Base-by-base conservation (phyloP, 1,140 invertebrate species). In the Ostrea edulis region DNA sequence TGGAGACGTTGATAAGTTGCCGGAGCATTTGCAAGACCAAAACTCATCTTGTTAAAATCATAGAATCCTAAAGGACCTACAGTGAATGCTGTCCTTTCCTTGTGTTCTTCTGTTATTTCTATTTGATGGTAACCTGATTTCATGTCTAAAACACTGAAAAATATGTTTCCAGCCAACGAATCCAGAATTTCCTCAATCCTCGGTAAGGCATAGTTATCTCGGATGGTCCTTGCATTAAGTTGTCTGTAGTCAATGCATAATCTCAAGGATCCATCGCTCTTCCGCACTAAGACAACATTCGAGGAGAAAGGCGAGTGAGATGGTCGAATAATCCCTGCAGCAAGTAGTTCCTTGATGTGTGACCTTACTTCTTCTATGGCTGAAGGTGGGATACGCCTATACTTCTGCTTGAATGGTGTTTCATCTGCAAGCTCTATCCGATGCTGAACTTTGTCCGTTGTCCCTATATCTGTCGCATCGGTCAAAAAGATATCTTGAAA, bases 81-180 rank as follows among this genome's bases (percentile, higher is more conserved):
- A 17, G 77, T 82, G 29, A 82, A 82, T 9, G 29, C 77, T n/a
- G 53, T 84, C 7, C 52, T 9, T 12, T 84, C 82, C n/a, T 52
- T 84, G 52, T 84, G 53, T 12, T 90, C 44, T 54, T 92, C 87
- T 44, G 90, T 44, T 0, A 95, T 87, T 8, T 62, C 17, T 0
- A 95, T 91, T 81, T 95, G 94, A 86, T 92, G 93, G 35, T 92
- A 95, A 9, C 93, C 94, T 62, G 92, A 90, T 84, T 87, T 91
- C 62, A 95, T 62, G 88, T 95, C 94, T 12, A 95, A 77, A 8
- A 90, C 92, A 25, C n/a, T n/a, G 51, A n/a, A 54, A 84, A 84
- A 25, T 84, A 84, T 55, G 22, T n/a, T n/a, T n/a, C n/a, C n/a
- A n/a, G n/a, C n/a, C n/a, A n/a, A n/a, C n/a, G n/a, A n/a, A n/a